phyloP scores from a whole-genome alignment of 2,113 vertebrate genomes.

The Elachura formosa region DNA sequence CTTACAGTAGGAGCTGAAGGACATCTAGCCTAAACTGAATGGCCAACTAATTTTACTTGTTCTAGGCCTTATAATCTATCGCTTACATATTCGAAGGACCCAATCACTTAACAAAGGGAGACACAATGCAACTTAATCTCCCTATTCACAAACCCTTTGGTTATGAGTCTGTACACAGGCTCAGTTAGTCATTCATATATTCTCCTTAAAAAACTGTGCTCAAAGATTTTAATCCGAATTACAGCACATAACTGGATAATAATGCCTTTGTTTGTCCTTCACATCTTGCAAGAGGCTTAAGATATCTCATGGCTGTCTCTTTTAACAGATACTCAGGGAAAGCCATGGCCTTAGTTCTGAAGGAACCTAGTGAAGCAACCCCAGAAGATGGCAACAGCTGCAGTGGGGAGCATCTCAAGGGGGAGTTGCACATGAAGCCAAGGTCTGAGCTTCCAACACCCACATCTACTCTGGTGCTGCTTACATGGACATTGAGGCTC shows the following conservation, averaged over 20 bases:
- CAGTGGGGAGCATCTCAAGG: accelerated
- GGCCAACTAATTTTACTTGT: not conserved
- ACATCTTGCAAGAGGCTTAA: not conserved
- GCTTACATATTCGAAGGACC: not conserved
- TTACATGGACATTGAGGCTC: not conserved
- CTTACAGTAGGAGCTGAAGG: not conserved
- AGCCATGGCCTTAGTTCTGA: not conserved
- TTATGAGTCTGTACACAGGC: not conserved
- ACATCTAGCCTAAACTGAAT: not conserved
- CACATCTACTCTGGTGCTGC: not conserved
- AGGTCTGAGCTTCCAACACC: not conserved
- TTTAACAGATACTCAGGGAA: not conserved
- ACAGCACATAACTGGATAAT: not conserved
- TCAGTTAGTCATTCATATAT: not conserved
- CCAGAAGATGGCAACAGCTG: not conserved
- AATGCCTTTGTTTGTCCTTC: not conserved
- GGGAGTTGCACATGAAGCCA: not conserved
- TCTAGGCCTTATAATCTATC: not conserved
- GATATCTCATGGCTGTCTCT: not conserved
- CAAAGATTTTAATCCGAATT: not conserved
- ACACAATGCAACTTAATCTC: not conserved
- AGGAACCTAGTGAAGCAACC: not conserved
- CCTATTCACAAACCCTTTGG: not conserved
- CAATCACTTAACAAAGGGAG: not conserved
- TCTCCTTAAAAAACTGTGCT: not conserved